These are phyloP conservation scores for Perca flavescens DNA, from an alignment of 2,113 vertebrate species.

Conservation along the genomic window DNA sequence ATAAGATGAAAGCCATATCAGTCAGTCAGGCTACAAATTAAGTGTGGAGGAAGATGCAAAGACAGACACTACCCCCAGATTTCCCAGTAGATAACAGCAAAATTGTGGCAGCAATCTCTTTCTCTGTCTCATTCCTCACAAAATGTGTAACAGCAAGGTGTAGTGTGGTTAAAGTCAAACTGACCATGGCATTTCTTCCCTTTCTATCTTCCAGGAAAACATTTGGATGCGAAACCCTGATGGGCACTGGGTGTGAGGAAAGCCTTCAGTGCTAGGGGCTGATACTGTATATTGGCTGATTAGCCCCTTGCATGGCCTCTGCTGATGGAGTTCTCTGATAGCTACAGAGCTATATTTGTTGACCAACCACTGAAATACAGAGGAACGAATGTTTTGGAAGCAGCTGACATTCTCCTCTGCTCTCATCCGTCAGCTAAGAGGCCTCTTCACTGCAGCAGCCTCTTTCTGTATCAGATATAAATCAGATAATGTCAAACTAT, in stretches of 20 bases:
- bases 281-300: constrained; percentile 49
- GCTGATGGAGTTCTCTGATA: constrained; percentile 61
- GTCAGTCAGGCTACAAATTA: neutral
- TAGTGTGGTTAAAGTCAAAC: constrained; percentile 48
- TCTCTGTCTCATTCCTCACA: constrained; percentile 3
- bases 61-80: neutral
- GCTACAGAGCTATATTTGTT: constrained; percentile 47
- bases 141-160: constrained; percentile 9
- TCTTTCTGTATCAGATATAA: constrained; percentile 40
- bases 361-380: constrained; percentile 46
- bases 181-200: constrained; percentile 41
- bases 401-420: constrained; percentile 67
- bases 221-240: constrained; percentile 33
- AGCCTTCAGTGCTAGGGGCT: constrained; percentile 49
- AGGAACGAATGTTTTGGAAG: constrained; percentile 55
- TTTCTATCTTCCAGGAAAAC: constrained; percentile 42
- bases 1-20: neutral
- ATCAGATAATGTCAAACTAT: constrained; percentile 65
- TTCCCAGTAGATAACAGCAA: constrained; percentile 11
- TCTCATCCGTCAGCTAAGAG: constrained; percentile 66
- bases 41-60: constrained; percentile 7
- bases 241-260: constrained; percentile 31
- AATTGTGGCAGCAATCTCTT: constrained; percentile 1
- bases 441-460: constrained; percentile 50
- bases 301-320: constrained; percentile 39